Evolutionary conservation across 2,888 invertebrate species (phyloP).

Genomic region (Agriopis leucophaearia): DNA sequence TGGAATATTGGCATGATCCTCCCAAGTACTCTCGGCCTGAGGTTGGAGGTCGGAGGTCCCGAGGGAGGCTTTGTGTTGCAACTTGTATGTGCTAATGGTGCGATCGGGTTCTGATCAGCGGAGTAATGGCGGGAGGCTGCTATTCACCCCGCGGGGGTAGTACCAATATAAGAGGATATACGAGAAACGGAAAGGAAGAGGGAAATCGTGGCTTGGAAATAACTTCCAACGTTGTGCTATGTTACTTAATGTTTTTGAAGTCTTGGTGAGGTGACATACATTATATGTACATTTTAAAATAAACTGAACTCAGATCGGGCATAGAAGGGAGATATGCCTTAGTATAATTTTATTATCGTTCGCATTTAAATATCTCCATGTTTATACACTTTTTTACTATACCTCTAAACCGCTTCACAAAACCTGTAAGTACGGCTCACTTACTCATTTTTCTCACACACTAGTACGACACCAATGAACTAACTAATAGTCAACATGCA

Average conservation of each 20-base stretch:
- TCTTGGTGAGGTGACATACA: no score
- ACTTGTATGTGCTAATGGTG: slow-evolving; percentile 31
- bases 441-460: no score
- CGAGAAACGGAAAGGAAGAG: background rate
- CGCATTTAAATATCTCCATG: no score
- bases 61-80: slow-evolving; percentile 25
- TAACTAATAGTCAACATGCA: no score
- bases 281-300: no score
- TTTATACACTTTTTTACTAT: no score
- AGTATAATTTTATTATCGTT: no score
- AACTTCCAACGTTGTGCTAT: background rate
- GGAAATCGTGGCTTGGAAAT: background rate
- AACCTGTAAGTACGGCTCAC: no score
- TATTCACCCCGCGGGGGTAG: background rate
- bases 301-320: no score
- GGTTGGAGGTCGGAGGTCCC: slow-evolving; percentile 17
- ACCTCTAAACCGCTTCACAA: no score
- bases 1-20: background rate
- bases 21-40: background rate
- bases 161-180: slow-evolving; percentile 1
- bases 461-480: no score
- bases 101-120: slow-evolving; percentile 5
- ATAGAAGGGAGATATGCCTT: no score
- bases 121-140: slow-evolving; percentile 7
- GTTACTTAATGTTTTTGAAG: background rate